Percentiles rank a stretch among this genome's conserved stretches.
Evolutionary conservation across 2,797 vertebrate genomes (phyloP).

Genomic region (Channa striata): DNA sequence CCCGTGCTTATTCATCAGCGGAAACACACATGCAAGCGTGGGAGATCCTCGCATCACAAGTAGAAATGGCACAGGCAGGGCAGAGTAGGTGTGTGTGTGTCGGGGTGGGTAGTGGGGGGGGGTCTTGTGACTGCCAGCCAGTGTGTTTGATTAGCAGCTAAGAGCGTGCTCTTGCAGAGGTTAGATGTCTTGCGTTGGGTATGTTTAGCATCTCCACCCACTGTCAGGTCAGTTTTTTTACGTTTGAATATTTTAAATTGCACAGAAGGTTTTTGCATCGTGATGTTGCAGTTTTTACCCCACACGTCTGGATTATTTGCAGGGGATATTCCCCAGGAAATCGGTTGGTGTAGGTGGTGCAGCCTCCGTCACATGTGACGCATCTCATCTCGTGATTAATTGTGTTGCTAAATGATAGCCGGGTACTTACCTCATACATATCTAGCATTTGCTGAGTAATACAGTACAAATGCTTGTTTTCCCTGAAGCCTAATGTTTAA

Average conservation of each 20-base stretch:
- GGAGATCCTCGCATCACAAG: conserved; percentile 34
- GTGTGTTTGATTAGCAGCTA: neutral
- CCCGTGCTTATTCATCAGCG: conserved; percentile 51
- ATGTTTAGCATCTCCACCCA: too few species aligned
- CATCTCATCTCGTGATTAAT: neutral
- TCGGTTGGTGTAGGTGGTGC: neutral
- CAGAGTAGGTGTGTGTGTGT: neutral
- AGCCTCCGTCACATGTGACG: neutral
- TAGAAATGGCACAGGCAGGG: conserved; percentile 1
- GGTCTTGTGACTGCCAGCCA: too few species aligned
- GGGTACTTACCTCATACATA: neutral
- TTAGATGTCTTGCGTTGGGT: neutral
- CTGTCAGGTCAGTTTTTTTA: neutral
- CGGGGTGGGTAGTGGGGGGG: neutral
- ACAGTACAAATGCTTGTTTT: neutral
- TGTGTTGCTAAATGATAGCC: neutral
- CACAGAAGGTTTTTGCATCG: neutral
- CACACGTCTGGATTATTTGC: neutral
- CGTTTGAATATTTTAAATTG: neutral
- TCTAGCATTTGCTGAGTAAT: too few species aligned
- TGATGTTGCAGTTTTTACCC: neutral
- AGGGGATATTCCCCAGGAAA: neutral
- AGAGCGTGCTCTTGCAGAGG: conserved; percentile 1
- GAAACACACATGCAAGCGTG: conserved; percentile 37
- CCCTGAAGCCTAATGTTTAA: neutral